Base-by-base conservation (phyloP, 2,113 vertebrate genomes). In the Pogonocichla stellata region DNA sequence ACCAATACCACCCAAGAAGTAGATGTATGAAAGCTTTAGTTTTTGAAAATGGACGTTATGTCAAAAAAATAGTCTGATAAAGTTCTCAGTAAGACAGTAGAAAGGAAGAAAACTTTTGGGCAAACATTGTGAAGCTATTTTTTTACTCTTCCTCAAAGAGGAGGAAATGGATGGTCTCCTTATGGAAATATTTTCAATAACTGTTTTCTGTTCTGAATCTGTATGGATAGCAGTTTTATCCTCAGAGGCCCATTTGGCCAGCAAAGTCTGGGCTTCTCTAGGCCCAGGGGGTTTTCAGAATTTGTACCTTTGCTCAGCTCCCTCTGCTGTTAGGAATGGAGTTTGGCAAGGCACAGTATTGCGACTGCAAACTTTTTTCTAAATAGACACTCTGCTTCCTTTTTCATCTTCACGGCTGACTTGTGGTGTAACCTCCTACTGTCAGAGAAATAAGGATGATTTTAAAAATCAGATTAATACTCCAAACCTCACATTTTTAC, bases 261-360 rank as follows among this genome's bases (percentile, higher is more conserved):
- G 28, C 0, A 1, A n/a, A 34, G 19, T 8, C 19, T 56, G 28
- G 16, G 8, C 6, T 38, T 81, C n/a, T 34, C 24, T 25, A 24
- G 3, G 9, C 43, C 18, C 43, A 4, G 6, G 6, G 13, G 1
- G 0, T 36, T 82, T 58, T 79, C 40, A 64, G 26, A 67, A 86
- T 86, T 62, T 58, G 25, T 92, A 8, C 15, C 86, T 86, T 91
- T 93, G 45, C 53, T 79, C 45, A 69, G 42, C 86, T 91, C 86
- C 77, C 73, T 80, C 91, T 95, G 56, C 69, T 72, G 91, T 25
- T 92, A 78, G 60, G 77, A 87, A 84, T 50, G 25, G 51, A 82
- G 16, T 73, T 57, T 72, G 66, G 8, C 53, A 64, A 51, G 51
- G 34, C 40, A 24, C 8, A 19, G 8, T 6, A 15, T 6, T 54